Conservation (phyloP, 92 coral and sea anemone species). For the Bergia sp. region DNA sequence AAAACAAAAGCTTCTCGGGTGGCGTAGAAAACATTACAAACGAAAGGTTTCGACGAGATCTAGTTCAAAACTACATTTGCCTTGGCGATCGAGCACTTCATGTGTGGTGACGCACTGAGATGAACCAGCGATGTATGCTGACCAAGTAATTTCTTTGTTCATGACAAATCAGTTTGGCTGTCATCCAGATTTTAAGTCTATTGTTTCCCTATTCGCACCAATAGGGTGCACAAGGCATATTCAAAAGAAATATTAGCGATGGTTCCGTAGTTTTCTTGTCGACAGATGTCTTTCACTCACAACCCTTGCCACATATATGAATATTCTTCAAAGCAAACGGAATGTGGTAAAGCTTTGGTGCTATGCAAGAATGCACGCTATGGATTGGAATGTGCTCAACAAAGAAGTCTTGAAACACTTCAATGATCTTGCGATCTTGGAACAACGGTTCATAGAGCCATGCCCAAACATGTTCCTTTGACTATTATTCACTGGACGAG, state of each 20-base stretch:
- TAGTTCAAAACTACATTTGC: conserved; percentile 4
- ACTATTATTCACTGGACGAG: background rate
- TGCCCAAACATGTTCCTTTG: conserved; percentile 32
- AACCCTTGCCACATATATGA: background rate
- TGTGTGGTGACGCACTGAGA: background rate
- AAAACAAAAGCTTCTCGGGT: conserved; percentile 16
- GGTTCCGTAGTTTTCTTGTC: conserved; percentile 13
- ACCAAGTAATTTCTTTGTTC: conserved; percentile 8
- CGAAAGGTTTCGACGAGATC: background rate
- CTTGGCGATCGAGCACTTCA: background rate
- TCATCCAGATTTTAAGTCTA: conserved; percentile 2
- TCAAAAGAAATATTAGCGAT: background rate
- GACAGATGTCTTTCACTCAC: background rate
- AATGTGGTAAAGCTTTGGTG: background rate
- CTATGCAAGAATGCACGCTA: background rate
- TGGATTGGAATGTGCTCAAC: background rate
- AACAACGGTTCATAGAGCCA: background rate
- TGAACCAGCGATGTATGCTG: conserved; percentile 1
- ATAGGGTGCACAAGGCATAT: background rate
- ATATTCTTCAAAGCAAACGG: background rate
- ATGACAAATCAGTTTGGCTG: conserved; percentile 11
- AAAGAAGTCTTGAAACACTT: conserved; percentile 18
- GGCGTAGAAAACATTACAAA: conserved; percentile 5
- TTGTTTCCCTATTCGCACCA: conserved; percentile 30
- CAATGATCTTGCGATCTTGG: conserved; percentile 21